A percentile compares a stretch with the other conserved stretches of the same genome.
These are phyloP conservation scores for Tautogolabrus adspersus DNA, from an alignment of 2,113 vertebrate genomes.

Conservation along the genomic window DNA sequence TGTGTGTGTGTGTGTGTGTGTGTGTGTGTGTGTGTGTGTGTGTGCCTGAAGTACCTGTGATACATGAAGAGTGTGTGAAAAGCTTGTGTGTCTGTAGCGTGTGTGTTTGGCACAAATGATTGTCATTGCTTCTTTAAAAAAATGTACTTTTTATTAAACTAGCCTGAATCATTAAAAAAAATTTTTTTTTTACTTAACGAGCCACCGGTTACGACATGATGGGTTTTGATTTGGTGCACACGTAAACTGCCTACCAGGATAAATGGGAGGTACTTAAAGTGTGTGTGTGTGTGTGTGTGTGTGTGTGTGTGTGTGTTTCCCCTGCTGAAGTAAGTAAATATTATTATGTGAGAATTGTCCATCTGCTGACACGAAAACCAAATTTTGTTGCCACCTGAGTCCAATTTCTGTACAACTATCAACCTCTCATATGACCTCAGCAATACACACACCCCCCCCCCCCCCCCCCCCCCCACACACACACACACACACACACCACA, in stretches of 20 bases:
- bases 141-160: background rate
- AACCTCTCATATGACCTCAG: slow-evolving; percentile 27
- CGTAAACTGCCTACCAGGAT: background rate
- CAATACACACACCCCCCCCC: no score
- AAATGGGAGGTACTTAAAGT: background rate
- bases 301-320: slow-evolving; percentile 1
- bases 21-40: slow-evolving; percentile 12
- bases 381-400: slow-evolving; percentile 45
- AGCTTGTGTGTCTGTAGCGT: background rate
- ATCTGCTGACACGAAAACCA: slow-evolving; percentile 30
- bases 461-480: no score
- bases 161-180: background rate
- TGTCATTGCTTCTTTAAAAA: background rate
- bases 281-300: background rate
- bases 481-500: background rate
- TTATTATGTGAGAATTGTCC: slow-evolving; percentile 38
- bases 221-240: background rate
- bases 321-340: slow-evolving; percentile 1
- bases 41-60: slow-evolving; percentile 13
- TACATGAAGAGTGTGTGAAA: slow-evolving; percentile 1
- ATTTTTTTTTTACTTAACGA: slow-evolving; percentile 1
- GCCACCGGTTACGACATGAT: background rate
- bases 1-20: background rate
- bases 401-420: slow-evolving; percentile 35
- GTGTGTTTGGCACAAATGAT: background rate